Conservation (phyloP, 2,113 vertebrate genomes). For the Lipotes vexillifer region DNA sequence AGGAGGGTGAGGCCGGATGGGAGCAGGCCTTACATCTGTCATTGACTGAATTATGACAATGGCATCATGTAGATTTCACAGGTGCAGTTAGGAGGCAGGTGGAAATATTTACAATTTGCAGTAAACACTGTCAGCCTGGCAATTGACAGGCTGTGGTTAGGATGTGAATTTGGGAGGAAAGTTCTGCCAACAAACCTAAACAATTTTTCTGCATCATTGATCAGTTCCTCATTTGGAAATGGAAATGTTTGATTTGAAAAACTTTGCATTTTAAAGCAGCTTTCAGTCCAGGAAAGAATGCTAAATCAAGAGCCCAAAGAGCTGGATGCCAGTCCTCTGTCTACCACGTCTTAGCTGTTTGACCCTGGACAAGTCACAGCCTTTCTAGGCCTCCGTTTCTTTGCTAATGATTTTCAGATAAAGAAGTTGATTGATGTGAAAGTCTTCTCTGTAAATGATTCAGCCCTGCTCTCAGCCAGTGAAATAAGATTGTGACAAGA, state of each 20-base stretch:
- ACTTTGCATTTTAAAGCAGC: neutral
- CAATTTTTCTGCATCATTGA: neutral
- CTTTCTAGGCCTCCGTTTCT: neutral
- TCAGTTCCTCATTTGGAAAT: neutral
- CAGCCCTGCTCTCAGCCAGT: neutral
- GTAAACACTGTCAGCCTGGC: neutral
- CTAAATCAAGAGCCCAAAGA: neutral
- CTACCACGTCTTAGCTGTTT: fast-evolving
- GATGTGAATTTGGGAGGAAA: neutral
- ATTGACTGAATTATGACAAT: neutral
- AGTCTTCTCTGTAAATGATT: neutral
- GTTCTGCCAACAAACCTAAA: neutral
- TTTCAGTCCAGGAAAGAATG: neutral
- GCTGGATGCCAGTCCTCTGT: neutral
- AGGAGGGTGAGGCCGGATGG: fast-evolving
- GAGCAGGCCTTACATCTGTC: neutral
- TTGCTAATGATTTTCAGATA: neutral
- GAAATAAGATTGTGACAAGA: neutral
- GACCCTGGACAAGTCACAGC: neutral
- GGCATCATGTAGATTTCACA: neutral
- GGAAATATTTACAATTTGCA: neutral
- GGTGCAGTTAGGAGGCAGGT: neutral
- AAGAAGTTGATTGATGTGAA: neutral
- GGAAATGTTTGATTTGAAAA: neutral
- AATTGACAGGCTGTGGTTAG: neutral